These are phyloP conservation scores for Otocyon megalotis DNA, from an alignment of 2,113 vertebrate genomes.

Conservation along the genomic window DNA sequence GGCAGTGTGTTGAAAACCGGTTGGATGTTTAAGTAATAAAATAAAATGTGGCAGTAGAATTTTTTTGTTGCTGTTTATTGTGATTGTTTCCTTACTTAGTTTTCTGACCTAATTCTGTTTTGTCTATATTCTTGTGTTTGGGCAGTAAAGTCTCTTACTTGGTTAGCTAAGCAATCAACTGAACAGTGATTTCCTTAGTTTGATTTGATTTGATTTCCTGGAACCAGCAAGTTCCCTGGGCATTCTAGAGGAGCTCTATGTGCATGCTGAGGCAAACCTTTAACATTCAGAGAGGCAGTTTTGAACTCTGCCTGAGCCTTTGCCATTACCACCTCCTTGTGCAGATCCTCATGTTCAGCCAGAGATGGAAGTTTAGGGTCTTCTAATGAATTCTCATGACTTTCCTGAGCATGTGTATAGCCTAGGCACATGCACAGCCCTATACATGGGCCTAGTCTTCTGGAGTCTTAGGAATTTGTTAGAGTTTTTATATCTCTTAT, in stretches of 20 bases:
- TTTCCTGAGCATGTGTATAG: not conserved
- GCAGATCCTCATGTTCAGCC: not conserved
- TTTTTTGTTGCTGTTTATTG: not conserved
- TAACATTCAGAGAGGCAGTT: not conserved
- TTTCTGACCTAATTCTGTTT: slow-evolving; percentile 43
- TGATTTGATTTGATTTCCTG: not conserved
- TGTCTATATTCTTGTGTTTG: not conserved
- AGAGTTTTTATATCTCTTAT: slow-evolving; percentile 12
- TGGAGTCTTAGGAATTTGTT: not conserved
- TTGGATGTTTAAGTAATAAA: not conserved
- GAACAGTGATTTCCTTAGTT: not conserved
- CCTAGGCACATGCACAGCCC: not conserved
- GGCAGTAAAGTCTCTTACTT: not conserved
- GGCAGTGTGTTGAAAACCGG: slow-evolving; percentile 14
- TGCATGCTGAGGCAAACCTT: not conserved
- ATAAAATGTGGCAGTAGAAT: not conserved
- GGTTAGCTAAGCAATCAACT: not conserved
- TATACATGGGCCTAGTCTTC: not conserved
- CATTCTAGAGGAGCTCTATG: not conserved
- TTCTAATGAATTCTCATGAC: not conserved
- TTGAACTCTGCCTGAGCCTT: not conserved
- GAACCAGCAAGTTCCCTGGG: not conserved
- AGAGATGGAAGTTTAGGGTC: not conserved
- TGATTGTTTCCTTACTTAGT: not conserved
- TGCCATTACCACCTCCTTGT: not conserved